Evolutionary conservation across 2,797 vertebrate species (phyloP).

Genomic region (Salmo trutta): DNA sequence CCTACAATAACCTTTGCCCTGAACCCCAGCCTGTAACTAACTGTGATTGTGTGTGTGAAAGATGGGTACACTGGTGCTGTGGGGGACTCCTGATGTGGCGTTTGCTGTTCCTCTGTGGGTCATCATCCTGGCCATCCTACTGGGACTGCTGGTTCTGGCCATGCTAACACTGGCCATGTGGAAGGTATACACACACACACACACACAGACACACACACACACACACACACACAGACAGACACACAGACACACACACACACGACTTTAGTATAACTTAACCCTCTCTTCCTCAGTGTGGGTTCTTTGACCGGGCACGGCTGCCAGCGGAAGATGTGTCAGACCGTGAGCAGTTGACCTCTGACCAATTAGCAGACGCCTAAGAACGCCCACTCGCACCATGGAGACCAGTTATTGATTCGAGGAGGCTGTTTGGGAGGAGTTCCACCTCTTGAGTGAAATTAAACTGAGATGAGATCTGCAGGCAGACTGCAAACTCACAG

Average conservation of each 20-base stretch:
- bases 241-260: too few species aligned
- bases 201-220: too few species aligned
- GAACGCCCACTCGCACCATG: constrained; percentile 10
- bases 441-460: constrained; percentile 53
- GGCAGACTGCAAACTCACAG: constrained; percentile 53
- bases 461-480: constrained; percentile 71
- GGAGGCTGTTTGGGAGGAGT: constrained; percentile 40
- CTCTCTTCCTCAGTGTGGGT: constrained; percentile 85
- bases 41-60: constrained; percentile 58
- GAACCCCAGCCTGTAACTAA: neutral
- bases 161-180: constrained; percentile 94
- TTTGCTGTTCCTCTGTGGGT: constrained; percentile 97
- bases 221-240: too few species aligned
- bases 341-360: constrained; percentile 89
- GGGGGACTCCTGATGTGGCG: constrained; percentile 95
- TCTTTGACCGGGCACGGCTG: constrained; percentile 93
- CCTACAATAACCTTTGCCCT: neutral
- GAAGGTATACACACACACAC: constrained; percentile 79
- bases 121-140: constrained; percentile 93
- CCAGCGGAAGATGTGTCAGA: constrained; percentile 87
- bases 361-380: constrained; percentile 88
- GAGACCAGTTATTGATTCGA: constrained; percentile 25
- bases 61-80: constrained; percentile 94
- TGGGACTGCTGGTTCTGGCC: constrained; percentile 92
- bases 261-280: neutral